Evolutionary conservation across 2,888 invertebrate species (phyloP).

Genomic region (Ectropis crepuscularia): DNA sequence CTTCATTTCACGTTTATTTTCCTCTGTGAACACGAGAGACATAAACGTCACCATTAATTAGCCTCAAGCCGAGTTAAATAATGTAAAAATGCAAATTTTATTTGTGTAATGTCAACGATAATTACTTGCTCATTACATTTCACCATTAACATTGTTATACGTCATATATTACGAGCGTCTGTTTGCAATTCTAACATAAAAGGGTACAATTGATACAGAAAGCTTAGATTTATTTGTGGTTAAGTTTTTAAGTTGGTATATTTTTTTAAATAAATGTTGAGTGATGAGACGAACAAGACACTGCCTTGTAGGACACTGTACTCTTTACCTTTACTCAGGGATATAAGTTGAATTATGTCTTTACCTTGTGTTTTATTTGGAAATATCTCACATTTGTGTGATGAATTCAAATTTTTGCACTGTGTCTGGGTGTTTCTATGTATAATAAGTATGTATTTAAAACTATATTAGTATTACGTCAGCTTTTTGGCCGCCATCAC

Average conservation of each 20-base stretch:
- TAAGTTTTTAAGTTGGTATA: background rate
- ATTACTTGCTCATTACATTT: constrained; percentile 48
- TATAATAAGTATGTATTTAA: too few species aligned
- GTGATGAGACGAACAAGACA: background rate
- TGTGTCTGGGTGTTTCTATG: too few species aligned
- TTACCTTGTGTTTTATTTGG: too few species aligned
- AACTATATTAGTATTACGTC: too few species aligned
- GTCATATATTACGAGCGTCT: background rate
- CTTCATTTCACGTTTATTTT: background rate
- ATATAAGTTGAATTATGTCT: too few species aligned
- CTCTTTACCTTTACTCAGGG: too few species aligned
- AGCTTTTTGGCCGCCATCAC: too few species aligned
- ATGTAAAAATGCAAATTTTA: constrained; percentile 51
- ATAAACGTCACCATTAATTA: constrained; percentile 21
- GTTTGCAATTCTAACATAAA: constrained; percentile 6
- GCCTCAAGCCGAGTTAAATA: constrained; percentile 26
- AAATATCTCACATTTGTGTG: too few species aligned
- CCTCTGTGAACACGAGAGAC: constrained; percentile 11
- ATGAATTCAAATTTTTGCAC: too few species aligned
- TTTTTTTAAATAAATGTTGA: background rate
- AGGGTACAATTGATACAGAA: background rate
- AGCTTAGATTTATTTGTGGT: background rate
- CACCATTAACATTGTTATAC: constrained; percentile 26
- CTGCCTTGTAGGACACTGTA: too few species aligned
- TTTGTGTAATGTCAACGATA: constrained; percentile 54